A percentile compares a stretch with the other conserved stretches of the same genome.
These are phyloP conservation scores for Eolophus roseicapilla DNA, from an alignment of 2,113 vertebrate genomes.

Conservation along the genomic window DNA sequence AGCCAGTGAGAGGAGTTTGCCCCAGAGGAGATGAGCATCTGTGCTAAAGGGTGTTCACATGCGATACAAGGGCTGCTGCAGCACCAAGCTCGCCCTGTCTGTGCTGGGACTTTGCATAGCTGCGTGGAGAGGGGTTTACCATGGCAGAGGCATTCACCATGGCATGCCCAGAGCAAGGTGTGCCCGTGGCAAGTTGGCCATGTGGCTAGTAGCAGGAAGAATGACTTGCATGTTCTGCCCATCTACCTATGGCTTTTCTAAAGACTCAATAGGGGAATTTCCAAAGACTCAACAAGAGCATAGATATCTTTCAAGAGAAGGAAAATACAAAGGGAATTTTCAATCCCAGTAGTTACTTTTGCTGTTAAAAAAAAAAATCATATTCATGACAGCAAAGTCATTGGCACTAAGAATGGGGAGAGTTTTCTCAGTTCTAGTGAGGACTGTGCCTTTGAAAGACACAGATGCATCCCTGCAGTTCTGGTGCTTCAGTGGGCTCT, in stretches of 20 bases:
- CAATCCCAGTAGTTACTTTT: neutral
- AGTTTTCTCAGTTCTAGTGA: neutral
- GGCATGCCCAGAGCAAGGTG: neutral
- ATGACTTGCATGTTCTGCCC: neutral
- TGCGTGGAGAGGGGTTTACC: neutral
- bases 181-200: rapidly evolving
- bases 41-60: neutral
- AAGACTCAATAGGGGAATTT: neutral
- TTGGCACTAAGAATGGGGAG: neutral
- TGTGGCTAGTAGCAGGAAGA: neutral
- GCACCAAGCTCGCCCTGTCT: neutral
- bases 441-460: neutral
- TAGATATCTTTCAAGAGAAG: neutral
- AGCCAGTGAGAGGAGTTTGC: neutral
- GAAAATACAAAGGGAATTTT: neutral
- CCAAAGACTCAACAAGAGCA: neutral
- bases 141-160: neutral
- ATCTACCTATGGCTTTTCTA: neutral
- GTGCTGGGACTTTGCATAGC: neutral
- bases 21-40: neutral
- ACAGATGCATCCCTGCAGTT: neutral
- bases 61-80: rapidly evolving
- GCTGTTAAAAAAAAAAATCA: neutral
- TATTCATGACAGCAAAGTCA: neutral
- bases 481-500: neutral